phyloP scores from a whole-genome alignment of 2,797 vertebrate species.

The Melanotaenia trifasciata region DNA sequence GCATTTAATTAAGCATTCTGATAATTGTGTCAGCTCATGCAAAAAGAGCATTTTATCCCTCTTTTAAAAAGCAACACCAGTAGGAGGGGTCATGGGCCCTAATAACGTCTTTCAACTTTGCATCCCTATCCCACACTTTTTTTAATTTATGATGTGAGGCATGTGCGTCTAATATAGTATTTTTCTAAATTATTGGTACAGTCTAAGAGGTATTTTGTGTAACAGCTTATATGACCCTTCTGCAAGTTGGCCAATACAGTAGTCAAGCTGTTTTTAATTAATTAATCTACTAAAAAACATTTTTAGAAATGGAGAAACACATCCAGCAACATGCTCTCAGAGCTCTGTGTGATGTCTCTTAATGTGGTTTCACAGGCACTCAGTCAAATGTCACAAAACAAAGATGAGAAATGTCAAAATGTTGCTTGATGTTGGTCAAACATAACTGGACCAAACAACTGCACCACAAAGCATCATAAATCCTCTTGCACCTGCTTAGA shows the following conservation, averaged over 20 bases:
- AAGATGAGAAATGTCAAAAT: conserved; percentile 27
- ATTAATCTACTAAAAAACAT: neutral
- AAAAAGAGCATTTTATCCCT: too few species aligned
- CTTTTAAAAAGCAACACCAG: too few species aligned
- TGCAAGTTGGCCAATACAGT: neutral
- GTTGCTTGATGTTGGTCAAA: conserved; percentile 17
- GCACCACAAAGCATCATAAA: conserved; percentile 29
- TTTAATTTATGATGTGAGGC: too few species aligned
- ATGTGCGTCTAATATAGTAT: too few species aligned
- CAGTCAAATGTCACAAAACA: conserved; percentile 6
- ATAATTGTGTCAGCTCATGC: too few species aligned
- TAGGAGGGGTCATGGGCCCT: too few species aligned
- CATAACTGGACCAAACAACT: conserved; percentile 21
- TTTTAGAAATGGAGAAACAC: neutral
- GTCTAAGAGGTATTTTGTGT: neutral
- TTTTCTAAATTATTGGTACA: too few species aligned
- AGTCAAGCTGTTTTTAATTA: neutral
- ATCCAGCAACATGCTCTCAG: too few species aligned
- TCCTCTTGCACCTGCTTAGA: conserved; percentile 1
- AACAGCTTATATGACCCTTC: neutral
- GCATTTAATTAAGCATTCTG: too few species aligned
- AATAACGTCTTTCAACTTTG: too few species aligned
- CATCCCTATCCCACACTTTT: too few species aligned
- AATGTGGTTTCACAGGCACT: neutral
- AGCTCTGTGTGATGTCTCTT: neutral